Percentiles rank a stretch among this genome's conserved stretches.
Evolutionary conservation across 2,888 invertebrate genomes (phyloP).

Genomic region (Epirrhoe alternata): DNA sequence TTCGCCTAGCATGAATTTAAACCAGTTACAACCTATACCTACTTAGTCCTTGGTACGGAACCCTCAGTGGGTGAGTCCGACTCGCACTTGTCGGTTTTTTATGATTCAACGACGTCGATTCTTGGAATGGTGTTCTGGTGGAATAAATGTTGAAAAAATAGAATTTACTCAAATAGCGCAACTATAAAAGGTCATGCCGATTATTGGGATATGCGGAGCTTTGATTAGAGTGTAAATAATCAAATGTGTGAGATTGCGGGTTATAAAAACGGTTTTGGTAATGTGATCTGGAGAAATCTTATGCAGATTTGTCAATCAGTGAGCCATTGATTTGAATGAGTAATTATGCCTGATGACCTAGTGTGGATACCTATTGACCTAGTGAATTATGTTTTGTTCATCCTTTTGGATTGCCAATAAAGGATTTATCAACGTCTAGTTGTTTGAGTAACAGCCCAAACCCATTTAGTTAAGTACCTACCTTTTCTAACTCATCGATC

Average conservation of each 20-base stretch:
- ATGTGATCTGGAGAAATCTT: not conserved
- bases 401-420: constrained; percentile 3
- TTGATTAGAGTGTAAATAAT: not conserved
- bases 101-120: not conserved
- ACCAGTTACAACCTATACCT: too few relatives aligned
- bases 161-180: not conserved
- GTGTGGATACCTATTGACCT: too few relatives aligned
- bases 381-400: not conserved
- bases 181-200: not conserved
- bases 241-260: not conserved
- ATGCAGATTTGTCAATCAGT: constrained; percentile 2
- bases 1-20: too few relatives aligned
- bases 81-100: too few relatives aligned
- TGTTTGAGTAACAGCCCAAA: constrained; percentile 8
- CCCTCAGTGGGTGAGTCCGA: too few relatives aligned
- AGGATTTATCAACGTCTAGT: constrained; percentile 8
- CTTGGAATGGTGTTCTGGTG: not conserved
- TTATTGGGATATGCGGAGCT: not conserved
- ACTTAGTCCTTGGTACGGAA: too few relatives aligned
- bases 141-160: not conserved
- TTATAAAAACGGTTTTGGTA: constrained; percentile 1
- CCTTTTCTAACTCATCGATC: constrained; percentile 14
- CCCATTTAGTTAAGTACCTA: constrained; percentile 5
- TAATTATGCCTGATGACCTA: not conserved
- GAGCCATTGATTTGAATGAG: not conserved